Evolutionary conservation across 2,888 invertebrate species (phyloP), one percentile per base, ranked within the genome.

Genomic region (Abscondita cerata): DNA sequence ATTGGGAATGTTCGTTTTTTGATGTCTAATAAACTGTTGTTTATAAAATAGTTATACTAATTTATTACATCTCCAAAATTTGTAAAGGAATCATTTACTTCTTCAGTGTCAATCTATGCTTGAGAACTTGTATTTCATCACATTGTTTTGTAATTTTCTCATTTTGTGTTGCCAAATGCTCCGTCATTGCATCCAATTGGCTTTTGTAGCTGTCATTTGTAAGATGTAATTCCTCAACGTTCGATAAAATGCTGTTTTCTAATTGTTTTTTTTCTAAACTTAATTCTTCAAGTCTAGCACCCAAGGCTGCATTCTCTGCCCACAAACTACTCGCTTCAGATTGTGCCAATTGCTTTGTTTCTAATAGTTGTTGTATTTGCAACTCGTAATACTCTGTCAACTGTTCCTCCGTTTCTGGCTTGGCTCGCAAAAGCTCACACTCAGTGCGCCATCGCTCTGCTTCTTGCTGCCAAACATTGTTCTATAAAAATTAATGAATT

Each of bases 81-180:
- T n/a, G 25, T 25, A 25, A 25, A 25, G 25, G n/a, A n/a, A n/a
- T 6, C 25, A 18, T 48, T 70, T 72, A 75, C 59, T 76, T 77
- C 60, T 70, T 77, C 18, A 58, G 51, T 20, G 66, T 59, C 54
- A 79, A 67, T 76, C 86, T 86, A 73, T 87, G 89, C 70, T 85
- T 86, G 31, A 91, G 80, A 66, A 84, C 84, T 70, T 92, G 88
- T 69, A 93, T 90, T 76, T 90, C 86, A 80, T 94, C 93, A 76
- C 91, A 89, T 75, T 93, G 92, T 54, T 81, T 81, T 16, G 95
- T 88, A 50, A 97, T 85, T 81, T 93, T 95, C 71, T 96, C 96
- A 81, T 91, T 91, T 84, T 91, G 86, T 52, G 87, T 86, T 13
- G 90, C 90, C 71, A 92, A 81, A 80, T 91, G 91, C 72, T 91